Evolutionary conservation across 2,797 vertebrate genomes (phyloP), one percentile per base, ranked within the genome.

Genomic region (Gymnoscopelus microlampas): DNA sequence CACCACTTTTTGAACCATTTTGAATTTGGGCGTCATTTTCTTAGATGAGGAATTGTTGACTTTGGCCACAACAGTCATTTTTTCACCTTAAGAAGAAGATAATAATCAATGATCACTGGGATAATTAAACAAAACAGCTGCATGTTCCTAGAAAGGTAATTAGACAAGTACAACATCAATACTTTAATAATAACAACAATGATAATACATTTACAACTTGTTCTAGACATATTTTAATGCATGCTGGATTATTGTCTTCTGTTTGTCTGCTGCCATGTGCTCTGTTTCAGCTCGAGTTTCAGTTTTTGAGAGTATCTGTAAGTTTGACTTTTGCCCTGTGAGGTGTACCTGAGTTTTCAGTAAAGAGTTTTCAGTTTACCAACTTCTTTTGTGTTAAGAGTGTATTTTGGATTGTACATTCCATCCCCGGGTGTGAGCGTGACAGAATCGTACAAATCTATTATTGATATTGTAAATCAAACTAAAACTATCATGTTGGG

Each of bases 11-110:
- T 91, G 92, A 68, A 85, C 91, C 74, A 98, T 83, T 87, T 80
- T 91, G 93, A 96, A 94, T 92, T 98, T 96, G 85, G 96, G 93
- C 84, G 88, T 90, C 95, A 94, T 77, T 0, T 91, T 73, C 59
- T 94, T 94, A 81, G 96, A 96, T 66, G 97, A 97, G 75, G 95
- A 93, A 57, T 99, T 99, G 80, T 96, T 94, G 87, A 98, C 89
- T 78, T 96, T 94, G 62, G 94, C 95, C 76, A 94, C 92, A 85
- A 97, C 91, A 77, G 89, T 84, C 79, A 96, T 90, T 53, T 92
- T 94, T 88, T 98, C 96, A 93, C 98, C 98, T 97, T 60, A 80
- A 63, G 13, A 75, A 70, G 62, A 14, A 49, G 14, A 67, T 50
- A 29, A 78, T 13, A 2, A 29, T 4, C 26, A 14, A 8, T 29